Percentiles rank a stretch among this genome's conserved stretches.
These are phyloP conservation scores for Tiliacea aurago DNA, from an alignment of 2,888 invertebrate genomes.

Conservation along the genomic window DNA sequence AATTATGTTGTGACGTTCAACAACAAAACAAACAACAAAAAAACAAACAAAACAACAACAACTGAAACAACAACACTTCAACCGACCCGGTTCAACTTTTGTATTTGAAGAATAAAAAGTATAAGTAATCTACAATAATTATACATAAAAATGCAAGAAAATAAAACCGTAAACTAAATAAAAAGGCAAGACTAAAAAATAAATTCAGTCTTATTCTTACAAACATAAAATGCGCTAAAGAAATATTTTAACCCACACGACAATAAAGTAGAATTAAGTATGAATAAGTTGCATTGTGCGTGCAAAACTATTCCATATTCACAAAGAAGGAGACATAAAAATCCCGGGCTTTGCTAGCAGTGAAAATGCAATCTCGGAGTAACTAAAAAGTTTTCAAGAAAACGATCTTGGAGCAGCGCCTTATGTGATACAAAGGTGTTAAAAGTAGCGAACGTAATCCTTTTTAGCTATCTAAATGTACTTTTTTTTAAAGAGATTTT, in stretches of 20 bases:
- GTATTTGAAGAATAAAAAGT: too few species aligned
- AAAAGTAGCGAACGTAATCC: slow-evolving; percentile 22
- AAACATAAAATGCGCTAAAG: slow-evolving; percentile 32
- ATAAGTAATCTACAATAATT: not conserved
- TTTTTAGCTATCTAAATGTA: slow-evolving; percentile 3
- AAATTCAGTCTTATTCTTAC: slow-evolving; percentile 9
- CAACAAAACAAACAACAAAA: too few species aligned
- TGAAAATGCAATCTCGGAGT: slow-evolving; percentile 79
- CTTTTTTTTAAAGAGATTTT: not conserved
- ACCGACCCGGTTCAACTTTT: too few species aligned
- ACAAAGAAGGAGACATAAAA: slow-evolving; percentile 68
- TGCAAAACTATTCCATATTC: slow-evolving; percentile 66
- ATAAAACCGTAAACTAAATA: not conserved
- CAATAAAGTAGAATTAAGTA: slow-evolving; percentile 53
- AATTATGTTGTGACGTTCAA: not conserved
- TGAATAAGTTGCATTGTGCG: slow-evolving; percentile 58
- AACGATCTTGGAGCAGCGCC: slow-evolving; percentile 72
- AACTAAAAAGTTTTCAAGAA: slow-evolving; percentile 81
- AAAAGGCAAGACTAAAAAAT: slow-evolving; percentile 1
- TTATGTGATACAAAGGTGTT: slow-evolving; percentile 53
- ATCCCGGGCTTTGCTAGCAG: slow-evolving; percentile 71
- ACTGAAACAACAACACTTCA: too few species aligned
- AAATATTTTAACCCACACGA: slow-evolving; percentile 41
- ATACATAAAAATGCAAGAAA: not conserved
- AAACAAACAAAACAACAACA: too few species aligned